Base-by-base conservation (phyloP, 2,797 vertebrate species). In the Lagodon rhomboides region DNA sequence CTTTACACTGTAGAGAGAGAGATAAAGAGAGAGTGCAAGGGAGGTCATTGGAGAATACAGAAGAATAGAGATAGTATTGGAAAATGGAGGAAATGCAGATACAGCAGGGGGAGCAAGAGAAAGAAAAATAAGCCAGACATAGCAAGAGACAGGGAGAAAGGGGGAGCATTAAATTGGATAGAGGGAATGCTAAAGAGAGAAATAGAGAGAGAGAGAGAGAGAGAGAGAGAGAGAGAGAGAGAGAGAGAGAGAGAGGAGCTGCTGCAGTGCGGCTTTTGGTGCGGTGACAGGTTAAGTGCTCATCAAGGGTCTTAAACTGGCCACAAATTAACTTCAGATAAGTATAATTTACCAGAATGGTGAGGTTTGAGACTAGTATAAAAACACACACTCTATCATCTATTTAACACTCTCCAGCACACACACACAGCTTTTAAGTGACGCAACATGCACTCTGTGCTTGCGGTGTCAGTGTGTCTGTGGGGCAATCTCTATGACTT, bases 181-280 rank as follows among this genome's bases (percentile, higher is more conserved):
- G 74, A 80, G 60, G 63, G 68, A 83, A n/a, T 79, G 86, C 71
- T 63, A 62, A 34, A 77, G 78, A 75, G 68, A 7, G 30, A 34
- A 34, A 34, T 6, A n/a, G n/a, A n/a, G n/a, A n/a, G n/a, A n/a
- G n/a, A n/a, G n/a, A n/a, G n/a, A n/a, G n/a, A n/a, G n/a, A n/a
- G n/a, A n/a, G n/a, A 68, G 55, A 72, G 55, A 76, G 70, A 50
- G 49, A 38, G 63, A 81, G 60, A 53, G 65, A 55, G 69, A 73
- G 68, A 81, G 65, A 73, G 20, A 71, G 50, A 76, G 43, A 61
- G 20, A 79, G 75, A 64, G 67, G 80, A 77, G 90, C 85, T 92
- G 85, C 91, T 94, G 93, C 93, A 94, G 90, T 94, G 93, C 93
- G 89, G 93, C 74, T 91, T 89, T 93, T 82, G 76, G 79, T 84